Conservation (phyloP, 2,888 invertebrate genomes). For the Mesorhabditis spiculigera region DNA sequence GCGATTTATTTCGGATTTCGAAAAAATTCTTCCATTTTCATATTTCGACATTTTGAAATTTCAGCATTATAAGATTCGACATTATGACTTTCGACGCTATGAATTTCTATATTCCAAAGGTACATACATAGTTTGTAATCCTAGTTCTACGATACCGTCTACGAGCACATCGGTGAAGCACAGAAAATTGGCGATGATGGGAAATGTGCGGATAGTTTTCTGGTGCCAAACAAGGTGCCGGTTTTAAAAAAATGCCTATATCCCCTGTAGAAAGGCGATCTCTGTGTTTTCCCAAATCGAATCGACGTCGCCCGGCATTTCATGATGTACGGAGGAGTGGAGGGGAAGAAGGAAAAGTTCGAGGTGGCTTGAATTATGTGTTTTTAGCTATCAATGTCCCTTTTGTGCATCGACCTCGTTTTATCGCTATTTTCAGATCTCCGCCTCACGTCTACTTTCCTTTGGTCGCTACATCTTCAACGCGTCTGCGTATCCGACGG, state of each 20-base stretch:
- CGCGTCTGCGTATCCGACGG: slow-evolving; percentile 9
- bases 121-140: not conserved
- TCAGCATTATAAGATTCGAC: too few species aligned
- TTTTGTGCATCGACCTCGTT: not conserved
- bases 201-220: slow-evolving; percentile 10
- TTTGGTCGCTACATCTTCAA: slow-evolving; percentile 18
- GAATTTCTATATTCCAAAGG: too few species aligned
- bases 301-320: slow-evolving; percentile 17
- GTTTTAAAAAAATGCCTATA: not conserved
- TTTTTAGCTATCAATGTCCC: not conserved
- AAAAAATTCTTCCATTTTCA: too few species aligned
- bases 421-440: not conserved
- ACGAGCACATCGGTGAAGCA: slow-evolving; percentile 16
- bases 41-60: too few species aligned
- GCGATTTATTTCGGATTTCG: too few species aligned
- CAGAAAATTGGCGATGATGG: slow-evolving; percentile 11
- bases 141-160: slow-evolving; percentile 11
- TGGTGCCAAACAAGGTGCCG: slow-evolving; percentile 13
- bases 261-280: not conserved
- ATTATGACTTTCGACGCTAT: too few species aligned
- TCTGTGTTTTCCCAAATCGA: slow-evolving; percentile 12
- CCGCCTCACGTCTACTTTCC: slow-evolving; percentile 12
- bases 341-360: slow-evolving; percentile 17
- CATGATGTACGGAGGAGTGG: slow-evolving; percentile 18
- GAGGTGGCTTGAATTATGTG: slow-evolving; percentile 1